These are phyloP conservation scores for Apeltes quadracus DNA, from an alignment of 2,113 vertebrate genomes.

Conservation along the genomic window DNA sequence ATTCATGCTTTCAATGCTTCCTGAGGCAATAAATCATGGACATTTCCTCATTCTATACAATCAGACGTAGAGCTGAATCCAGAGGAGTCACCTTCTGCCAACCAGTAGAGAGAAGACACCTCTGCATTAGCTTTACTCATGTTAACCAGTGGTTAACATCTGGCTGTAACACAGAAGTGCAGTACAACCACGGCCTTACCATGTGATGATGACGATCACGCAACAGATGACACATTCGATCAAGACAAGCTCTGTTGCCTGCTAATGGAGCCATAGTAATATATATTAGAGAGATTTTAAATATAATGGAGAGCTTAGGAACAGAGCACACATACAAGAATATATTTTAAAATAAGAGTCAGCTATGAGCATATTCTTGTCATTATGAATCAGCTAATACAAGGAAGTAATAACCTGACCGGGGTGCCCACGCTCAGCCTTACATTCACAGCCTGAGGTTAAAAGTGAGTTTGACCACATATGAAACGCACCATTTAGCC, in stretches of 20 bases:
- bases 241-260: not conserved
- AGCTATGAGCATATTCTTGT: not conserved
- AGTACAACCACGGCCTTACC: conserved; percentile 1
- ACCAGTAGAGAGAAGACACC: not conserved
- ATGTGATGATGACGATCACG: not conserved
- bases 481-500: conserved; percentile 60
- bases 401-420: conserved; percentile 23
- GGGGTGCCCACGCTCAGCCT: conserved; percentile 27
- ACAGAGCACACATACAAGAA: not conserved
- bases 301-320: not conserved
- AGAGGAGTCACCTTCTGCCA: not conserved
- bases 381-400: conserved; percentile 12
- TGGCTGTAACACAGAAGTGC: conserved; percentile 23
- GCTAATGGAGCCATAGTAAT: not conserved
- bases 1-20: not conserved
- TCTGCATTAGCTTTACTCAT: not conserved
- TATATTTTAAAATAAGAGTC: not conserved
- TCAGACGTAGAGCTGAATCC: not conserved
- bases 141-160: not conserved
- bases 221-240: not conserved
- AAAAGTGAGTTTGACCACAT: conserved; percentile 61
- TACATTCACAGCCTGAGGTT: conserved; percentile 33
- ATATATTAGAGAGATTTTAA: not conserved
- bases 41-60: not conserved
- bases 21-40: not conserved